phyloP scores from a whole-genome alignment of 92 coral and sea anemone species.

The Epizoanthus ramosus region DNA sequence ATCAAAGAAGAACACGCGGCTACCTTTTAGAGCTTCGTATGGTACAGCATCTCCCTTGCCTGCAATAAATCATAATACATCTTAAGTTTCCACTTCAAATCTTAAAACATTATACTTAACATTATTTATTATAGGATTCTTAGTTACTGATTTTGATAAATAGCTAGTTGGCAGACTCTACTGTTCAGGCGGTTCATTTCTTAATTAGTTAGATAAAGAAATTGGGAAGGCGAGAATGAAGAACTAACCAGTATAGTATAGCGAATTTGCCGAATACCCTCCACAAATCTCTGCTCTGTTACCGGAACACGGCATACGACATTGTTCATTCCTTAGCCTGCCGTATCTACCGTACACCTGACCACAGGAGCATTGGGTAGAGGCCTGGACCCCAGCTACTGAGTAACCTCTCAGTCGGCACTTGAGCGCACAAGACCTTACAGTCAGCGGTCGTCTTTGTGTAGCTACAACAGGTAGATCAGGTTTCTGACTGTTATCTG shows the following conservation, averaged over 20 bases:
- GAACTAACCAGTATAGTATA: constrained; percentile 87
- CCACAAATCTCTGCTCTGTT: constrained; percentile 85
- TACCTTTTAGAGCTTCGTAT: constrained; percentile 36
- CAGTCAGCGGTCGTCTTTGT: constrained; percentile 70
- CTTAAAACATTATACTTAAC: not conserved
- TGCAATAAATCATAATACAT: not conserved
- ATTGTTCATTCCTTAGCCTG: constrained; percentile 70
- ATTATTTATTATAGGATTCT: not conserved
- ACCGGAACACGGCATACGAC: constrained; percentile 70
- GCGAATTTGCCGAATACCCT: constrained; percentile 79
- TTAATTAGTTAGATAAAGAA: too few species aligned
- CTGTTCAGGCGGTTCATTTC: too few species aligned
- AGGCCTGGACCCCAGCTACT: constrained; percentile 83
- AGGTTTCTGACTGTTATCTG: constrained; percentile 65
- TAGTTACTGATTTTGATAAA: not conserved
- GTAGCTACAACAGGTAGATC: constrained; percentile 47
- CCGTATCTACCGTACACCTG: constrained; percentile 83
- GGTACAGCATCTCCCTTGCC: constrained; percentile 65
- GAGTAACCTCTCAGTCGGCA: constrained; percentile 71
- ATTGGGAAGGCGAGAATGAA: not conserved
- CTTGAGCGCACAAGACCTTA: constrained; percentile 67
- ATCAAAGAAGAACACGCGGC: not conserved
- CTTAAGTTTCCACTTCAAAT: not conserved
- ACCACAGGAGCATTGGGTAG: constrained; percentile 77
- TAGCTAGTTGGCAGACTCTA: too few species aligned